Evolutionary conservation across 2,797 vertebrate genomes (phyloP).

Genomic region (Liasis olivaceus): DNA sequence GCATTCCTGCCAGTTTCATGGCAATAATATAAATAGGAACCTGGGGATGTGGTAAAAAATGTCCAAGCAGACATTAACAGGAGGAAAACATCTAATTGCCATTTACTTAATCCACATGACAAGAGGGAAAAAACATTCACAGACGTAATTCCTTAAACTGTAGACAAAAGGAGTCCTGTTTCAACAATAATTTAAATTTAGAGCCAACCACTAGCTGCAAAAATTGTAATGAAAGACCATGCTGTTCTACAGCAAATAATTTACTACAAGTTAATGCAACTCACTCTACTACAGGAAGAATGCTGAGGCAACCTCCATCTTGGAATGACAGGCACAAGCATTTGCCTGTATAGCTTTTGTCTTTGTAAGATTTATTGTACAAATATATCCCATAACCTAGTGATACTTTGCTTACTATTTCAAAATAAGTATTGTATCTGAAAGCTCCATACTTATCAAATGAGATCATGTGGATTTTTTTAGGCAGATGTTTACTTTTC

Average conservation of each 20-base stretch:
- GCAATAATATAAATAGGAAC: background rate
- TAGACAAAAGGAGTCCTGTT: background rate
- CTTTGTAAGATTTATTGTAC: background rate
- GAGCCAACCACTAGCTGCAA: background rate
- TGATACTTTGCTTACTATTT: background rate
- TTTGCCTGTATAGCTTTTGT: background rate
- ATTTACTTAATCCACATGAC: background rate
- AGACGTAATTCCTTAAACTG: background rate
- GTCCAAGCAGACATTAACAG: background rate
- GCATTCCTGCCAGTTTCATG: background rate
- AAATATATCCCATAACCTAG: background rate
- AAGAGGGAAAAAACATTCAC: background rate
- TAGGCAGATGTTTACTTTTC: background rate
- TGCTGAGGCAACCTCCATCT: background rate
- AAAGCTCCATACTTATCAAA: background rate
- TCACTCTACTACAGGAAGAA: background rate
- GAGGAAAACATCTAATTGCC: background rate
- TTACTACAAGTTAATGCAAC: background rate
- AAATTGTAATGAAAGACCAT: background rate
- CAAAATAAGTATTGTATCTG: background rate
- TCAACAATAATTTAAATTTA: background rate
- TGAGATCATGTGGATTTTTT: background rate
- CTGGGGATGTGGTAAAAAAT: background rate
- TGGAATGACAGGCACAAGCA: background rate
- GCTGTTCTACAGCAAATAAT: background rate